Conservation (phyloP, 2,888 invertebrate species). For the Arrhopalites spinosus region DNA sequence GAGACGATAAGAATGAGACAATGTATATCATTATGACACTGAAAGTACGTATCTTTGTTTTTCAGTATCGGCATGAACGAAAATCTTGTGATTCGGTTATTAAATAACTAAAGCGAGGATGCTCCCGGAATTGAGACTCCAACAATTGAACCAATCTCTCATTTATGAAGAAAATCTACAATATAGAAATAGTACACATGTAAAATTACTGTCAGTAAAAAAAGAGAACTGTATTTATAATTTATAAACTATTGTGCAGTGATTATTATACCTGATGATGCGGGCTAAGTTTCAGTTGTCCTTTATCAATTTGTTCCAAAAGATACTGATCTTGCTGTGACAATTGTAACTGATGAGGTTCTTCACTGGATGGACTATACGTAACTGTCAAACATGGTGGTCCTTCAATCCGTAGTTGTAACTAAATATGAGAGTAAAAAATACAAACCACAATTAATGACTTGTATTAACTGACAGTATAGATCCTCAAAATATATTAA, state of each 20-base stretch:
- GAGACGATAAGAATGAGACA: no score
- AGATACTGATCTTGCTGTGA: constrained; percentile 42
- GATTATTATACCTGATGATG: constrained; percentile 42
- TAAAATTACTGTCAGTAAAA: not conserved
- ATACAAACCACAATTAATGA: not conserved
- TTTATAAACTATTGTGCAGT: not conserved
- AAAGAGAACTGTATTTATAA: not conserved
- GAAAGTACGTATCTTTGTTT: no score
- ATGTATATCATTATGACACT: no score
- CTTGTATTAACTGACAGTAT: not conserved
- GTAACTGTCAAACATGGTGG: constrained; percentile 46
- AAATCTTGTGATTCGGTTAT: not conserved
- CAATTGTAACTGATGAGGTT: constrained; percentile 26
- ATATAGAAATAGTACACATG: not conserved
- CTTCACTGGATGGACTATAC: constrained; percentile 41
- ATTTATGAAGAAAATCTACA: constrained; percentile 49
- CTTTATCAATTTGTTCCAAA: constrained; percentile 50
- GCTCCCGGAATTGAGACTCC: constrained; percentile 47
- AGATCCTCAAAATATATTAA: no score
- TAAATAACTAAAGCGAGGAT: constrained; percentile 43
- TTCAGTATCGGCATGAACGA: not conserved
- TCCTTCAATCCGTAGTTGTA: constrained; percentile 49
- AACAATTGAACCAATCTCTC: constrained; percentile 47
- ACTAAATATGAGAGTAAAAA: no score
- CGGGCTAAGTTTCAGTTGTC: constrained; percentile 49